Base-by-base conservation (phyloP, 1,140 invertebrate genomes). In the Bombus balteatus region DNA sequence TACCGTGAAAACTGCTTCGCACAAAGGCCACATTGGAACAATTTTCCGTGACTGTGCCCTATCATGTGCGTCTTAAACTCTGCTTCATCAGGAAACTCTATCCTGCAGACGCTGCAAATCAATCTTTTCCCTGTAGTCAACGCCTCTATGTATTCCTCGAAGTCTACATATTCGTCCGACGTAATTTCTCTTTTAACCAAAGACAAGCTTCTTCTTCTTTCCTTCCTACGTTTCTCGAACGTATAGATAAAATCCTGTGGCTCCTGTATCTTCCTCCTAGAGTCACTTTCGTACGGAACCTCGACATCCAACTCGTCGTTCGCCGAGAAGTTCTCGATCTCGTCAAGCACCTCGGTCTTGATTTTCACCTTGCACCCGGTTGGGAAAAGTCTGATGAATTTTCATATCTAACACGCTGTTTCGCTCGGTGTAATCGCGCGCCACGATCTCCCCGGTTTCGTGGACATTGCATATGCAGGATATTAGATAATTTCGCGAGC, bases 41-140 rank as follows among this genome's bases (percentile, higher is more conserved):
- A n/a, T 47, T 80, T 79, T 12, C 79, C 85, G 65, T 75, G 70
- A 65, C 59, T 90, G 32, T 90, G 88, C 28, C 70, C 32, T 32
- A 87, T 83, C 82, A 85, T 87, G 47, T 90, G 89, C n/a, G 75
- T 85, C 65, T 75, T 85, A 88, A 90, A 89, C 15, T 79, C 75
- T 1, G 47, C 75, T 43, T 90, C 88, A 34, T 90, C 87, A 3
- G 79, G 82, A 71, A 90, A 90, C 68, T 88, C 75, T 34, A 88
- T 90, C 57, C 53, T 90, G 62, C 89, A 90, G 39, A 90, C 79
- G 80, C 72, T 90, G 86, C 89, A 90, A 37, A 83, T 57, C 80
- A 85, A 76, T 5, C 73, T 53, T 62, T 77, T 80, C 1, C 88
- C 82, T 39, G 65, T 80, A 57, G 82, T 77, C 75, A 88, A 25